phyloP scores from a whole-genome alignment of 2,113 vertebrate species.

The Oryzias celebensis region DNA sequence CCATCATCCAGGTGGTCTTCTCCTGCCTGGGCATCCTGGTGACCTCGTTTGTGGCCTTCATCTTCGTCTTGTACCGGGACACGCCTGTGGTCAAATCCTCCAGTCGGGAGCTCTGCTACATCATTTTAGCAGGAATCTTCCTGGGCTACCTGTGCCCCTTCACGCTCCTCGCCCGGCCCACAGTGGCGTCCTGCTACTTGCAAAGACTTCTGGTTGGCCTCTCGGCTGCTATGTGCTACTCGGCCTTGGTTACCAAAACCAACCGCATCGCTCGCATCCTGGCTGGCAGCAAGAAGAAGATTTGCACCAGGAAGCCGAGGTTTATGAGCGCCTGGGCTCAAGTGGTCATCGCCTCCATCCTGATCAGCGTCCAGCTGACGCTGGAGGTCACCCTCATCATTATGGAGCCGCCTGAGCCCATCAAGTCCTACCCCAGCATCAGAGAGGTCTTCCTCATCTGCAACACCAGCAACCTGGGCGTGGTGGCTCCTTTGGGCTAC shows the following conservation, averaged over 20 bases:
- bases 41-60: constrained; percentile 93
- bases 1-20: constrained; percentile 93
- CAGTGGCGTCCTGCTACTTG: constrained; percentile 91
- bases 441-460: constrained; percentile 96
- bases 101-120: constrained; percentile 96
- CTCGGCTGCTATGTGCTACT: constrained; percentile 97
- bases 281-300: constrained; percentile 98
- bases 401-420: constrained; percentile 91
- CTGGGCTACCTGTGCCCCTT: constrained; percentile 95
- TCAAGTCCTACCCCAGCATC: constrained; percentile 95
- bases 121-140: constrained; percentile 96
- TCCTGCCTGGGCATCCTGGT: constrained; percentile 94
- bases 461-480: constrained; percentile 94
- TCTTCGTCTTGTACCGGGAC: constrained; percentile 95
- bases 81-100: constrained; percentile 98
- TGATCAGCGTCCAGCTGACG: constrained; percentile 90
- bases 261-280: constrained; percentile 97
- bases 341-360: constrained; percentile 89
- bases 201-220: constrained; percentile 94
- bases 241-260: constrained; percentile 95
- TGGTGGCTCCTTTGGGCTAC: constrained; percentile 94
- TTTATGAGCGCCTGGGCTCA: constrained; percentile 99
- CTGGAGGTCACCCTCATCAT: constrained; percentile 91
- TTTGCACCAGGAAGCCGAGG: constrained; percentile 93
- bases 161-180: constrained; percentile 92